phyloP scores from a whole-genome alignment of 2,113 vertebrate species.

The Elaphurus davidianus region DNA sequence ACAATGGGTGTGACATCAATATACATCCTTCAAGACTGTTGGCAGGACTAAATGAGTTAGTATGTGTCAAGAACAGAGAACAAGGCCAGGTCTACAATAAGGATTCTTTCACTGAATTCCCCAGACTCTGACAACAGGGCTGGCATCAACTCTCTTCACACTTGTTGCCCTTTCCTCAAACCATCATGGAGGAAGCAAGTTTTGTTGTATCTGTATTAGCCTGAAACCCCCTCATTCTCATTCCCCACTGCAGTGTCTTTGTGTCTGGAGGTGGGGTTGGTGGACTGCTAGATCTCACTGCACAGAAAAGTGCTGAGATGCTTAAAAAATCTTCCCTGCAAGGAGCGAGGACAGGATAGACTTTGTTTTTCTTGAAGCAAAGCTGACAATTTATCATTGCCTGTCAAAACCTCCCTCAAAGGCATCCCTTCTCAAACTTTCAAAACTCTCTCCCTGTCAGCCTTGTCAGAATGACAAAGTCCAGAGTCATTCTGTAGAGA shows the following conservation, averaged over 20 bases:
- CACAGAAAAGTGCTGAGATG: neutral
- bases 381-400: neutral
- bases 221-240: neutral
- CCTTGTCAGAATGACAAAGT: neutral
- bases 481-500: neutral
- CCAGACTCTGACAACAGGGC: neutral
- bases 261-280: neutral
- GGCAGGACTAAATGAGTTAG: neutral
- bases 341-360: neutral
- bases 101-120: neutral
- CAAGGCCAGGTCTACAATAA: neutral
- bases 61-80: neutral
- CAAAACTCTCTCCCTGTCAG: neutral
- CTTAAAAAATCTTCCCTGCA: neutral
- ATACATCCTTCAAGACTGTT: neutral
- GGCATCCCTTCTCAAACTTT: conserved; percentile 18
- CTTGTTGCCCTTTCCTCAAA: neutral
- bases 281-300: neutral
- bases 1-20: neutral
- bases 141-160: neutral
- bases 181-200: neutral
- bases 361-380: neutral
- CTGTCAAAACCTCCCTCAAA: neutral
- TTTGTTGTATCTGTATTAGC: neutral
- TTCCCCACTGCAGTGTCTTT: neutral